Conservation (phyloP, 2,797 vertebrate genomes). For the Zalophus californianus region DNA sequence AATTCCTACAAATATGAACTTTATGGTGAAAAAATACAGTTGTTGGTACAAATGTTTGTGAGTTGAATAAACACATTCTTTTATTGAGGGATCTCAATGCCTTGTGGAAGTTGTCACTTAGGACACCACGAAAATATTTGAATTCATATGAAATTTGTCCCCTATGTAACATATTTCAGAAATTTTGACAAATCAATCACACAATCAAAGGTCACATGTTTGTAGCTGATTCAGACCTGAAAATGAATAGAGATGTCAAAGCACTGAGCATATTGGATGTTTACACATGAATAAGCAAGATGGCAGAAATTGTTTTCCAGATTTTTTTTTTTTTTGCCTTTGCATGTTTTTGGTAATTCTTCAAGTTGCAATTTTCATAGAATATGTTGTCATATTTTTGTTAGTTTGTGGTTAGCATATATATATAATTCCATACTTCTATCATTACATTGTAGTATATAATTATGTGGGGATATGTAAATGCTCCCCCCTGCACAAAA, state of each 20-base stretch:
- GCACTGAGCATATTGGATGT: conserved; percentile 70
- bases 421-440: conserved; percentile 51
- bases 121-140: not conserved
- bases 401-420: conserved; percentile 64
- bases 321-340: conserved; percentile 63
- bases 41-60: not conserved
- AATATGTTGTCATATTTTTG: conserved; percentile 67
- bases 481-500: not conserved
- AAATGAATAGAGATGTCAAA: conserved; percentile 76
- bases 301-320: conserved; percentile 67
- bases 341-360: conserved; percentile 63
- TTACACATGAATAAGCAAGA: conserved; percentile 78
- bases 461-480: conserved; percentile 9
- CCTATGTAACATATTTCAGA: conserved; percentile 53
- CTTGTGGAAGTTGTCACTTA: conserved; percentile 17
- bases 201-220: conserved; percentile 68
- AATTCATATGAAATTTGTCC: not conserved
- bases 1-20: not conserved
- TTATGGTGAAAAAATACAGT: not conserved
- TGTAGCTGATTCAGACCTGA: conserved; percentile 62
- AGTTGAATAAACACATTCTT: not conserved
- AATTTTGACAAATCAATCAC: conserved; percentile 68
- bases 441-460: not conserved
- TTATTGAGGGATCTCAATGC: not conserved
- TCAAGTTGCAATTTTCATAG: conserved; percentile 70